These are phyloP conservation scores for Lucinisca nassula DNA, from an alignment of 2,888 invertebrate genomes.

Conservation along the genomic window DNA sequence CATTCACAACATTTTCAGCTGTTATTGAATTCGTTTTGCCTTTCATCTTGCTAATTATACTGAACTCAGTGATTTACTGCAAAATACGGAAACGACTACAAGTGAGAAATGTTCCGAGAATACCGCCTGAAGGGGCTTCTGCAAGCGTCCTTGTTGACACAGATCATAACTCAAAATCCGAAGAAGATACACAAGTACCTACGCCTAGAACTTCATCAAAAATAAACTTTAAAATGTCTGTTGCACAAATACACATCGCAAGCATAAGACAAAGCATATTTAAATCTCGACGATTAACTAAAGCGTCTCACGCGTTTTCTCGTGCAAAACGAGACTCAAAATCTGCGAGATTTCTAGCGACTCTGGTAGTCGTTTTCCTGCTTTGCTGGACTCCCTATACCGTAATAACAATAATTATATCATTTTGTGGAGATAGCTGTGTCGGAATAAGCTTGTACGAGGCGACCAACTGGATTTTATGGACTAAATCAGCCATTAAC, in stretches of 20 bases:
- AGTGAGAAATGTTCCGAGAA: not conserved
- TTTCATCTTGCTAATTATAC: slow-evolving; percentile 56
- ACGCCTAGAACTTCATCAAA: not conserved
- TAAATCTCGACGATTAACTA: not conserved
- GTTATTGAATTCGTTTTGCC: slow-evolving; percentile 77
- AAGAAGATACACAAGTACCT: not conserved
- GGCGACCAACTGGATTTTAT: slow-evolving; percentile 91
- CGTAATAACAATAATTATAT: slow-evolving; percentile 70
- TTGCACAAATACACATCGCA: not conserved
- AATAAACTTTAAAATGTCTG: not conserved
- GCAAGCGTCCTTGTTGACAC: not conserved
- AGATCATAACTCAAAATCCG: not conserved
- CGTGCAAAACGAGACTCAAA: slow-evolving; percentile 56
- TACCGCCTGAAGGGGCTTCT: not conserved
- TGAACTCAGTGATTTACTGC: slow-evolving; percentile 72
- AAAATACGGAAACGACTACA: slow-evolving; percentile 67
- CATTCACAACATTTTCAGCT: slow-evolving; percentile 72
- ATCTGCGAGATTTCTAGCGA: slow-evolving; percentile 71
- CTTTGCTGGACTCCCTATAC: slow-evolving; percentile 80
- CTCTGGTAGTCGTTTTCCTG: slow-evolving; percentile 73
- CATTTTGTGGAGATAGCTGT: slow-evolving; percentile 90
- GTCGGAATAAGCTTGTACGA: slow-evolving; percentile 97
- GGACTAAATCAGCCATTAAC: slow-evolving; percentile 79
- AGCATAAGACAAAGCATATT: not conserved
- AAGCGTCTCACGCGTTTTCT: not conserved